phyloP scores from a whole-genome alignment of 2,797 vertebrate species.

The Pteronotus mesoamericanus region DNA sequence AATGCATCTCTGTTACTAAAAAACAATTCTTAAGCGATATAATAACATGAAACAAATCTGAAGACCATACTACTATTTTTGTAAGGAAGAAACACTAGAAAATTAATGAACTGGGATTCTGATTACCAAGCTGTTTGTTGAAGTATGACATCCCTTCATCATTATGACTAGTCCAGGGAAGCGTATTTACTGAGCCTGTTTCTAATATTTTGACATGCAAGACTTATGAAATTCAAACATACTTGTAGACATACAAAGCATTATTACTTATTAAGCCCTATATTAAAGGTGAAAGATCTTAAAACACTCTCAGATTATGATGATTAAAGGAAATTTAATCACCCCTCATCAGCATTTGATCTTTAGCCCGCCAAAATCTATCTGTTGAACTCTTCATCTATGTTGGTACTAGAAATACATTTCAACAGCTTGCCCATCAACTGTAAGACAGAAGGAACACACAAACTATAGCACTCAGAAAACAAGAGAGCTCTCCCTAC shows the following conservation, averaged over 20 bases:
- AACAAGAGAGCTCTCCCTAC: neutral
- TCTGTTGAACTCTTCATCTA: neutral
- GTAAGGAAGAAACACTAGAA: neutral
- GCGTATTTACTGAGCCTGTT: slow-evolving; percentile 30
- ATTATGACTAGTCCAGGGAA: neutral
- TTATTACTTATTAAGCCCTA: slow-evolving; percentile 54
- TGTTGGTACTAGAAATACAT: slow-evolving; percentile 49
- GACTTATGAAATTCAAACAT: slow-evolving; percentile 69
- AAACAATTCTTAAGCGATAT: neutral
- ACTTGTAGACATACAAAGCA: slow-evolving; percentile 46
- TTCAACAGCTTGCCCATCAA: slow-evolving; percentile 56
- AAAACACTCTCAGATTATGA: slow-evolving; percentile 38
- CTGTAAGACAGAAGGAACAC: neutral
- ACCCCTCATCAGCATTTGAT: slow-evolving; percentile 54
- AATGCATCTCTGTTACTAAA: neutral
- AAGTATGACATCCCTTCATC: slow-evolving; percentile 46
- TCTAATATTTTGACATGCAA: slow-evolving; percentile 65
- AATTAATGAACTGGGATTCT: slow-evolving; percentile 32
- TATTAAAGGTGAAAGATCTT: slow-evolving; percentile 57
- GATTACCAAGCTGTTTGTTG: slow-evolving; percentile 35
- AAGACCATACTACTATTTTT: neutral
- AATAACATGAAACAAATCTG: neutral
- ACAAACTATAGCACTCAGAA: slow-evolving; percentile 44
- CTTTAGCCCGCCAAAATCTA: slow-evolving; percentile 43
- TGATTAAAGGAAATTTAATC: slow-evolving; percentile 66